Conservation (phyloP, 2,113 vertebrate genomes). For the Rhizomys pruinosus region DNA sequence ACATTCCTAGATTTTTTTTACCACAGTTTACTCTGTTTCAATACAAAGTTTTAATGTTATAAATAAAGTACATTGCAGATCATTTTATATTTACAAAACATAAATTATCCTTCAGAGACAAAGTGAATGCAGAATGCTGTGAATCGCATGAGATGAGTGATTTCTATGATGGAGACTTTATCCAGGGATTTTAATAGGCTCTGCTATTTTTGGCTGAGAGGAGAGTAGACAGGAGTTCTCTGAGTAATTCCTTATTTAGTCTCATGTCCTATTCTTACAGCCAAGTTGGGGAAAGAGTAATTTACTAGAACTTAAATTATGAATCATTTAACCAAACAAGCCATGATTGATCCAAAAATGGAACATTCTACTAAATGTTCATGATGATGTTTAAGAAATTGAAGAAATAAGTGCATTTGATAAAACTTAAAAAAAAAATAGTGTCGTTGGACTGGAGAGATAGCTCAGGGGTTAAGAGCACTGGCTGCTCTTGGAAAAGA, state of each 20-base stretch:
- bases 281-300: background rate
- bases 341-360: conserved; percentile 1
- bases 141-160: background rate
- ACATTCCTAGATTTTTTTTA: background rate
- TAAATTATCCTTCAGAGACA: background rate
- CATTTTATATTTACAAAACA: background rate
- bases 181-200: background rate
- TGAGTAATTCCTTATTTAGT: background rate
- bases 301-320: background rate
- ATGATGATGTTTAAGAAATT: background rate
- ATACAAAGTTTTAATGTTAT: background rate
- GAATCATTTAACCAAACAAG: conserved; percentile 9
- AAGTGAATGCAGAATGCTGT: background rate
- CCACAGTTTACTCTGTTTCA: background rate
- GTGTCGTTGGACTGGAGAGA: background rate
- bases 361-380: background rate
- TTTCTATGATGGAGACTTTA: background rate
- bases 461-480: background rate
- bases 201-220: conserved; percentile 8
- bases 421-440: conserved; percentile 26
- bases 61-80: background rate
- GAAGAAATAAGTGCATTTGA: background rate
- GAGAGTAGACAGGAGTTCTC: background rate
- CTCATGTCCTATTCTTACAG: background rate
- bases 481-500: too few relatives aligned